Percentiles rank a stretch among this genome's conserved stretches.
Conservation (phyloP, 2,113 vertebrate genomes). For the Coryphaenoides rupestris region DNA sequence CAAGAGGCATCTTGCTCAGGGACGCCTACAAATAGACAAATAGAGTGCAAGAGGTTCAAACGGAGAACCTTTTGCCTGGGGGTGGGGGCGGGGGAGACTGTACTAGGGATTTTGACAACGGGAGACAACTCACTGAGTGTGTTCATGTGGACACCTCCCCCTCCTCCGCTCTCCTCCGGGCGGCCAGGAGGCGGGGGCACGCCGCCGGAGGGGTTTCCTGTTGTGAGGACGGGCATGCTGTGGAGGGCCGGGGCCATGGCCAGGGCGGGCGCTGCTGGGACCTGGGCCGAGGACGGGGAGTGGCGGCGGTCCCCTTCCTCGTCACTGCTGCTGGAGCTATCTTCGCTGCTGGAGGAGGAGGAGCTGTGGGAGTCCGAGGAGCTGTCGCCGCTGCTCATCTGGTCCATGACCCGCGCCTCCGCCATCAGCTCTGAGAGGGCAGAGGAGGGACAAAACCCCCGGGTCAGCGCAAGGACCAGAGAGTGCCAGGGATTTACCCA, state of each 20-base stretch:
- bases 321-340: constrained; percentile 84
- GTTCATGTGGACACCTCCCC: constrained; percentile 79
- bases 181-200: constrained; percentile 46
- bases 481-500: too few species aligned
- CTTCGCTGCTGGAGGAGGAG: constrained; percentile 85
- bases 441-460: too few species aligned
- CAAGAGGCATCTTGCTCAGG: too few species aligned
- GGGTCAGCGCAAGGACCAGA: too few species aligned
- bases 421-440: constrained; percentile 86
- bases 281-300: constrained; percentile 39
- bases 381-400: constrained; percentile 91
- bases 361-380: constrained; percentile 92
- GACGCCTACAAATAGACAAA: too few species aligned
- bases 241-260: constrained; percentile 17
- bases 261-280: constrained; percentile 11
- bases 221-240: constrained; percentile 71
- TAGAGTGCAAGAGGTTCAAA: too few species aligned
- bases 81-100: too few species aligned
- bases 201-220: constrained; percentile 25
- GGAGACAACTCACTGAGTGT: constrained; percentile 85
- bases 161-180: constrained; percentile 71
- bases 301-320: constrained; percentile 75
- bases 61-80: too few species aligned
- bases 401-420: constrained; percentile 89
- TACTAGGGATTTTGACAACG: too few species aligned